Evolutionary conservation across 2,797 vertebrate genomes (phyloP), one percentile per base, ranked within the genome.

Genomic region (Hydrolagus colliei): DNA sequence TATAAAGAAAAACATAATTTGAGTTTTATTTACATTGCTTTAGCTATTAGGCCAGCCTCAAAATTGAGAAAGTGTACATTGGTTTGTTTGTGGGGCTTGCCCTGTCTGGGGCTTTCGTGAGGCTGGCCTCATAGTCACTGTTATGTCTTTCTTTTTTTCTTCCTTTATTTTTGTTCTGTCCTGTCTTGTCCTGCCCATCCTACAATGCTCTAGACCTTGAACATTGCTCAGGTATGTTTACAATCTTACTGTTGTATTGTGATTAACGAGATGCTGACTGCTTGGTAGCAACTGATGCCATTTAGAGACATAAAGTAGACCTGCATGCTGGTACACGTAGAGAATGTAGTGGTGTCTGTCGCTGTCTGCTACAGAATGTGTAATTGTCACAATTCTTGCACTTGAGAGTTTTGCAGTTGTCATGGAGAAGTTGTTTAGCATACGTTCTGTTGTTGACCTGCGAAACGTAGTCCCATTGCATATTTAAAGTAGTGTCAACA

Each of bases 211-310:
- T 98, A 99, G 98, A 99, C 98, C 97, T 96, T 99, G 98, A 99
- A 99, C 97, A 98, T 99, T 99, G 96, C 97, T 95, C 98, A 99
- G 98, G 97, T 99, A 99, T 98, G 98, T 99, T 96, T 95, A 96
- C 95, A 95, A 96, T 96, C 96, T 96, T 98, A 95, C 95, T 98
- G 95, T 96, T 94, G 96, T 98, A 95, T 95, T 96, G 95, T 96
- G 96, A 97, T 96, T 98, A 98, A 99, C 97, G 94, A 95, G 95
- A 94, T 93, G 92, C 94, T 94, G 95, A 95, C 95, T 92, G 93
- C 94, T 95, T 95, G 91, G 93, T 95, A 96, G 94, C 93, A 94
- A 92, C 93, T 94, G 92, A 95, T 93, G 93, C 91, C 92, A 94
- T 92, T 92, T 94, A 93, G 92, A 92, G 89, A 96, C 93, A 94